Evolutionary conservation across 2,888 invertebrate genomes (phyloP).

Genomic region (Chrysolina oricalcia): DNA sequence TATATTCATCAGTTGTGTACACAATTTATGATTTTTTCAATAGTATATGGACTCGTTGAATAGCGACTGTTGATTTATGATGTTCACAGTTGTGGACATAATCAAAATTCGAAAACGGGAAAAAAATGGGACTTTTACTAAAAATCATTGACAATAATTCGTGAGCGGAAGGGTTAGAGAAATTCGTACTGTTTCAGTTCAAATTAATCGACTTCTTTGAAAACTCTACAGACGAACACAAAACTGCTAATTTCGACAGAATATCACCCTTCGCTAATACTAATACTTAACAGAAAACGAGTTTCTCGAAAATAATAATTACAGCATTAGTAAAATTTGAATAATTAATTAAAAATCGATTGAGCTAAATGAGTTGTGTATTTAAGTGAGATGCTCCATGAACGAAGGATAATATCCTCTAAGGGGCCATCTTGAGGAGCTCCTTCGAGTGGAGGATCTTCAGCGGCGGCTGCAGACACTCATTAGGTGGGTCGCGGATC

Average conservation of each 20-base stretch:
- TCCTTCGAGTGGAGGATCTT: conserved; percentile 57
- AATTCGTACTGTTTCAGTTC: too few species aligned
- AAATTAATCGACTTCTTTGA: too few species aligned
- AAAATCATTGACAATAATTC: too few species aligned
- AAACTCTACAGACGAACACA: too few species aligned
- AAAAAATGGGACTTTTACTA: too few species aligned
- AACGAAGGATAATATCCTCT: conserved; percentile 67
- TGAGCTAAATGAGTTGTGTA: conserved; percentile 65
- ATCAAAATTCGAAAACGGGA: too few species aligned
- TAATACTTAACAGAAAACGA: not conserved
- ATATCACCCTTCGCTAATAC: not conserved
- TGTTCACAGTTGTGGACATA: too few species aligned
- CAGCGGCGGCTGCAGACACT: conserved; percentile 62
- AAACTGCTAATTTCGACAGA: not conserved
- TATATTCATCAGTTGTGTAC: too few species aligned
- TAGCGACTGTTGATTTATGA: too few species aligned
- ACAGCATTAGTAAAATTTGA: conserved; percentile 52
- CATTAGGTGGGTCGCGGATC: conserved; percentile 68
- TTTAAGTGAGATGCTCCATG: conserved; percentile 63
- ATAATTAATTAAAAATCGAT: conserved; percentile 66
- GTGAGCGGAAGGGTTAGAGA: too few species aligned
- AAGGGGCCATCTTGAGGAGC: conserved; percentile 65
- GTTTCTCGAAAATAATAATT: conserved; percentile 24
- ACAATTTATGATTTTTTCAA: too few species aligned
- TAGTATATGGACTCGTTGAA: too few species aligned